Evolutionary conservation across 2,888 invertebrate species (phyloP), one percentile per base, ranked within the genome.

Genomic region (Tuberolachnus salignus): DNA sequence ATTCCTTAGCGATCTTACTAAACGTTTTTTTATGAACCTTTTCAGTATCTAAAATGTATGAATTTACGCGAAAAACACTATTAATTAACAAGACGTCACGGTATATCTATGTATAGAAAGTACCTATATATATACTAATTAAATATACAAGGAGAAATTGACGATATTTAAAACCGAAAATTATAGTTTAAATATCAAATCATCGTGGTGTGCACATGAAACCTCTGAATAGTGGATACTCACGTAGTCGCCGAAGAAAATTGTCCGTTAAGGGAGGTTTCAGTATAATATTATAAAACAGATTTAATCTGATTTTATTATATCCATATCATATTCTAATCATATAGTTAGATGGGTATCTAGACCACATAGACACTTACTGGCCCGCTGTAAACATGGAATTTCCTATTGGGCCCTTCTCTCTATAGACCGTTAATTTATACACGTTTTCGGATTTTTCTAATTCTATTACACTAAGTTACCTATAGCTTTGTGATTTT

Each of bases 11-110:
- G 21, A 71, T 55, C 23, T 44, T 26, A 10, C 11, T 46, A 9
- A 21, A 72, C 2, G 75, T 75, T 16, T 67, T 67, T 16, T 57
- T 67, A 26, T 75, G 75, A 34, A 75, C 46, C 1, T 34, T 57
- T 6, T 75, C 75, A 0, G 75, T 67, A 21, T 75, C 75, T 75
- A 11, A 61, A 61, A 61, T 26, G 10, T 10, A 0, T 34, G 6
- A 3, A 6, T 34, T 34, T 34, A 34, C 3, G 3, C 6, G 3
- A 34, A 34, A 34, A 34, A 57, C 13, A 23, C 21, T 14, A 19
- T 1, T 23, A 14, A 21, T 8, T 16, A 26, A 23, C 16, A 57
- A 59, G 1, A 26, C 10, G 26, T 16, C 11, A 23, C 3, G 0
- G n/a, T 61, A 34, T 34, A 16, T 61, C 3, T 16, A 16, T 59